These are phyloP conservation scores for Dasyornis broadbenti DNA, from an alignment of 2,113 vertebrate genomes.

Conservation along the genomic window DNA sequence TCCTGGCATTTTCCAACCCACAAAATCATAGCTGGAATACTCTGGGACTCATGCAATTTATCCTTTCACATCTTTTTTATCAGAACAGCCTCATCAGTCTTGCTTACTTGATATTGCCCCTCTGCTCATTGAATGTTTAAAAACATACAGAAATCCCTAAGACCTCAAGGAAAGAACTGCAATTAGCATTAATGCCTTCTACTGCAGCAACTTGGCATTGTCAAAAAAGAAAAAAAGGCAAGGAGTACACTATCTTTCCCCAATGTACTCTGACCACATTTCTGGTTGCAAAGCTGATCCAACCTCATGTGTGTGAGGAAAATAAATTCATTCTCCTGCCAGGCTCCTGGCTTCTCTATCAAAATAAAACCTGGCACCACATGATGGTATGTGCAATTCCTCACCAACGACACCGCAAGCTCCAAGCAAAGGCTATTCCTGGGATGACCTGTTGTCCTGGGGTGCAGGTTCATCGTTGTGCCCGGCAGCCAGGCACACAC, in stretches of 20 bases:
- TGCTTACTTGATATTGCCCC: neutral
- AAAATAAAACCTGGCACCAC: neutral
- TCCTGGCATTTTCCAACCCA: neutral
- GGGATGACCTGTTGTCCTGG: conserved; percentile 25
- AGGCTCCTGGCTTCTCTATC: neutral
- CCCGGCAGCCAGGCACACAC: neutral
- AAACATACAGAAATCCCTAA: neutral
- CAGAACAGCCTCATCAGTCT: neutral
- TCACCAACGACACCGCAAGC: accelerated
- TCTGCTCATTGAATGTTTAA: neutral
- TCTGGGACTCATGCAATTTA: neutral
- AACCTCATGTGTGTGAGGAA: neutral
- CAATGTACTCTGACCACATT: neutral
- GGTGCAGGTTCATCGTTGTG: conserved; percentile 11
- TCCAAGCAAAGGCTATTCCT: conserved; percentile 23
- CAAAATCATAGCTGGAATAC: neutral
- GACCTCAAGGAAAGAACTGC: neutral
- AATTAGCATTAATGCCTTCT: neutral
- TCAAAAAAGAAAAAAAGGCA: neutral
- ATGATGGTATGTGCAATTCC: accelerated
- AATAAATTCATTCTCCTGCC: neutral
- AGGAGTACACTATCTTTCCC: neutral
- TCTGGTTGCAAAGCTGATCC: neutral
- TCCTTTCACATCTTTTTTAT: neutral
- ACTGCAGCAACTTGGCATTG: neutral